Conservation (phyloP, 2,797 vertebrate genomes). For the Chelonia mydas region DNA sequence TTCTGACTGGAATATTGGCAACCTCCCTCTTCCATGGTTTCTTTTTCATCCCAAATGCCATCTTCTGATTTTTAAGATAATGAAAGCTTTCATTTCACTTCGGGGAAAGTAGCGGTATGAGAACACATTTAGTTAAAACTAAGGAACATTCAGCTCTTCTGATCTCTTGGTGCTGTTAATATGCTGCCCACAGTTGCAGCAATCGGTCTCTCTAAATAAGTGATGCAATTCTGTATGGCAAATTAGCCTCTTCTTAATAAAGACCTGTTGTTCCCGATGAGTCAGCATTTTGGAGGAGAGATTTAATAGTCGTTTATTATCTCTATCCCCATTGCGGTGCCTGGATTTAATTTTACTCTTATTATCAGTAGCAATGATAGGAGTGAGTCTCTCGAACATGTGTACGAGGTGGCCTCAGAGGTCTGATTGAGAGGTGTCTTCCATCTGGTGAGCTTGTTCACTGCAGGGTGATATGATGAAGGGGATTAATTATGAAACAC, state of each 20-base stretch:
- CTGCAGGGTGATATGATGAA: not conserved
- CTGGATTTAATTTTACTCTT: conserved; percentile 49
- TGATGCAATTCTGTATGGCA: conserved; percentile 50
- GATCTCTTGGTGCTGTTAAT: not conserved
- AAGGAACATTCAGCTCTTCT: not conserved
- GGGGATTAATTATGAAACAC: not conserved
- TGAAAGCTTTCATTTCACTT: conserved; percentile 7
- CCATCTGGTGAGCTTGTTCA: not conserved
- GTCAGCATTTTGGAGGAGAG: conserved; percentile 36
- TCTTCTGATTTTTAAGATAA: conserved; percentile 5
- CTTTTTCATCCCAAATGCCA: not conserved
- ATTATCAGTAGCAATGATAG: conserved; percentile 45
- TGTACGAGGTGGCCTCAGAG: not conserved
- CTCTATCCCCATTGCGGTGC: conserved; percentile 43
- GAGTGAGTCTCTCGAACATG: conserved; percentile 1
- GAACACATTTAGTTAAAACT: not conserved
- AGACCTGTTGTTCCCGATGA: conserved; percentile 54
- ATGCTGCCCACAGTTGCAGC: conserved; percentile 38
- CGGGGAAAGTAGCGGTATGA: not conserved
- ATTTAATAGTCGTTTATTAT: conserved; percentile 63
- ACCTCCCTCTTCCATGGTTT: rapidly evolving
- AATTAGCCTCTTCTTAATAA: conserved; percentile 60
- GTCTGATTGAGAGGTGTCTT: not conserved
- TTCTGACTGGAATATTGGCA: not conserved
- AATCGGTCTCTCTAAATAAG: conserved; percentile 2